phyloP scores from a whole-genome alignment of 2,888 invertebrate species.

The Ormyrus pomaceus region DNA sequence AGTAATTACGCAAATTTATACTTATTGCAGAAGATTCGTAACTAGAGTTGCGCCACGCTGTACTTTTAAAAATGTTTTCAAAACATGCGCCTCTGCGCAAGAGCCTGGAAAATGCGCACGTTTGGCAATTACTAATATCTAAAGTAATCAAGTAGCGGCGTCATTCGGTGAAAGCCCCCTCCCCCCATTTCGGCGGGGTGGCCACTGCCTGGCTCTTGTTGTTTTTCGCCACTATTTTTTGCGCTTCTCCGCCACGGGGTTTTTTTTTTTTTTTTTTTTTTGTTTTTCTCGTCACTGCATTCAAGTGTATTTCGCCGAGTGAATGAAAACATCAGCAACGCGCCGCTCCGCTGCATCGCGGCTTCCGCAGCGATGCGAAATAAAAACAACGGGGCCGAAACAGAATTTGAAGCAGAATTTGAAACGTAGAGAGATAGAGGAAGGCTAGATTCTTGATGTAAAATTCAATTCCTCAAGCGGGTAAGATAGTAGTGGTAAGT shows the following conservation, averaged over 20 bases:
- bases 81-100: background rate
- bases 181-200: too few species aligned
- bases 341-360: conserved; percentile 21
- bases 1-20: background rate
- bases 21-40: background rate
- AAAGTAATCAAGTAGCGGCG: too few species aligned
- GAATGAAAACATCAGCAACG: conserved; percentile 33
- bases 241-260: background rate
- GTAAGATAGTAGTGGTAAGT: too few species aligned
- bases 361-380: conserved; percentile 18
- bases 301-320: conserved; percentile 30
- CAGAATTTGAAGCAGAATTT: too few species aligned
- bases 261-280: too few species aligned
- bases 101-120: too few species aligned
- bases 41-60: background rate
- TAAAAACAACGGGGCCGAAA: background rate
- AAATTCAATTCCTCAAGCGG: conserved; percentile 47
- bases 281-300: background rate
- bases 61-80: background rate
- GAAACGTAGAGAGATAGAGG: background rate
- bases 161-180: too few species aligned
- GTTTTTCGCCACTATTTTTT: conserved; percentile 11
- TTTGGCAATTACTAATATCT: too few species aligned
- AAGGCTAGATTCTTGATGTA: conserved; percentile 26
- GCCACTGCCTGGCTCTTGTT: background rate